phyloP scores from a whole-genome alignment of 2,113 vertebrate genomes.

The Dinomys branickii region DNA sequence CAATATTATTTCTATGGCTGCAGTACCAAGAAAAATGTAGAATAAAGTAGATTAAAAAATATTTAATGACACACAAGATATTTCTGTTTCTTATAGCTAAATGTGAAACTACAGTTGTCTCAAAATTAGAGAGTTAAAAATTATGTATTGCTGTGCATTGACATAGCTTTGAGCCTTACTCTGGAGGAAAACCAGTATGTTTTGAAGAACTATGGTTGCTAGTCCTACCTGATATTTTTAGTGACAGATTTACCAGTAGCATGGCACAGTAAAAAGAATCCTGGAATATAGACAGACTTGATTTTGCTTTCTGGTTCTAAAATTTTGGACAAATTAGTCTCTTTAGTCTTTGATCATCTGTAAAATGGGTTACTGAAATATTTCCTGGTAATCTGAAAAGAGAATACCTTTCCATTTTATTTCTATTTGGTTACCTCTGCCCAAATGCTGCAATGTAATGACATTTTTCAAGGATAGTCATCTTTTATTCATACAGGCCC shows the following conservation, averaged over 20 bases:
- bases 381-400: not conserved
- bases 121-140: not conserved
- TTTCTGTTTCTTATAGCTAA: not conserved
- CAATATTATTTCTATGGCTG: not conserved
- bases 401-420: not conserved
- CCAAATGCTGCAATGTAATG: not conserved
- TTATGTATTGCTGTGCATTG: not conserved
- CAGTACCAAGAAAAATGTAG: not conserved
- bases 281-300: not conserved
- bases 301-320: slow-evolving; percentile 7
- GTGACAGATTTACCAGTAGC: not conserved
- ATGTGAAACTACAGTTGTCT: not conserved
- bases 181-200: not conserved
- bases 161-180: not conserved
- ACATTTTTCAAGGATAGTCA: not conserved
- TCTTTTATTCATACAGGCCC: not conserved
- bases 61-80: not conserved
- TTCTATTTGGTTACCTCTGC: not conserved
- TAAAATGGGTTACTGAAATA: not conserved
- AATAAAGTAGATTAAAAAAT: not conserved
- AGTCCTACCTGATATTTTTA: not conserved
- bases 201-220: not conserved
- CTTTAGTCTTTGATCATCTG: not conserved
- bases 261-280: not conserved
- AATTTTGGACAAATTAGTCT: not conserved